Evolutionary conservation across 2,797 vertebrate species (phyloP), one percentile per base, ranked within the genome.

Genomic region (Gymnopithys bicolor): DNA sequence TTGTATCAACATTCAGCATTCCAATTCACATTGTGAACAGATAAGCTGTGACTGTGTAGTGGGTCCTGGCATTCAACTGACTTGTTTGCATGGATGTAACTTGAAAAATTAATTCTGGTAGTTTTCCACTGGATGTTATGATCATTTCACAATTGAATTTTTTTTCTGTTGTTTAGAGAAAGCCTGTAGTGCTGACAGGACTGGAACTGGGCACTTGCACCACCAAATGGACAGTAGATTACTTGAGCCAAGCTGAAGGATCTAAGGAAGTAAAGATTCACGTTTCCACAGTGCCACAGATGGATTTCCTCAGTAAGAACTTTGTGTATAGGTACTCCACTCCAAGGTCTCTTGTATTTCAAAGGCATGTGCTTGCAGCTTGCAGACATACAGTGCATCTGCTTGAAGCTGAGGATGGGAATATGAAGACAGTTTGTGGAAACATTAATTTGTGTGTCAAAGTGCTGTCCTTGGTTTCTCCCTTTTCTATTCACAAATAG

Each of bases 291-390:
- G 98, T 98, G 52, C 96, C 98, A 41, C 98, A 98, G 97, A 99
- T 99, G 99, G 98, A 99, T 97, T 99, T 99, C 97, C 98, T 99
- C 67, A 98, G 97, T 95, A 99, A 99, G 97, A 99, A 99, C 97
- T 99, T 99, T 98, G 96, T 98, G 3, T 99, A 99, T 98, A 99
- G 98, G 99, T 99, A 98, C 97, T 96, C 91, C 48, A 73, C 95
- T 95, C 89, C 69, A 86, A 95, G 48, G 66, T 43, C 91, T 97
- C 82, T 74, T 96, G 14, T 94, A 59, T 85, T 94, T 82, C 95
- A 70, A 90, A 68, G 62, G 10, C 24, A 6, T 10, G 3, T 64
- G 15, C 18, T 53, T 43, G 17, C 68, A 45, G 53, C 48, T 70
- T 55, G 39, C 49, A 71, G 59, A 76, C 28, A 33, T 43, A 59